Percentiles rank a stretch among this genome's conserved stretches.
Evolutionary conservation across 2,797 vertebrate genomes (phyloP).

Genomic region (Gymnothorax reevesii): DNA sequence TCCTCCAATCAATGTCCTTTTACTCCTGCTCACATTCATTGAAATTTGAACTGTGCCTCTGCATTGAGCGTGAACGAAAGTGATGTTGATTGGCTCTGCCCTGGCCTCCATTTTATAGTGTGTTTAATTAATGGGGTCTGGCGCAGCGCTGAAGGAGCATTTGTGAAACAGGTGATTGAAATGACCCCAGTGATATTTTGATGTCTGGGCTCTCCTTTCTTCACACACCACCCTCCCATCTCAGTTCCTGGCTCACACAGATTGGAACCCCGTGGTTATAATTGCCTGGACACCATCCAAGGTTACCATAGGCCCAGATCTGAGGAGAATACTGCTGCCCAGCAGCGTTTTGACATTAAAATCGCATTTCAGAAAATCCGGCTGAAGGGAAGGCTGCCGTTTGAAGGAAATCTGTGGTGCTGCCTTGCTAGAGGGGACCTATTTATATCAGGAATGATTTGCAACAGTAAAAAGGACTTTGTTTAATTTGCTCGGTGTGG

Average conservation of each 20-base stretch:
- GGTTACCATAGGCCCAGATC: neutral
- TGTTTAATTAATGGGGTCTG: too few species aligned
- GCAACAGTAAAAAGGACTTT: neutral
- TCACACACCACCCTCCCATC: neutral
- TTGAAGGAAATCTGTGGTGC: slow-evolving; percentile 3
- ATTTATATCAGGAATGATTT: neutral
- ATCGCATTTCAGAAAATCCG: neutral
- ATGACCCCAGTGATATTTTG: neutral
- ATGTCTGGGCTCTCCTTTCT: neutral
- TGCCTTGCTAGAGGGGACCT: neutral
- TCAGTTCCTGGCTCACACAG: neutral
- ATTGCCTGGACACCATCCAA: slow-evolving; percentile 14
- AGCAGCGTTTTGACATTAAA: slow-evolving; percentile 9
- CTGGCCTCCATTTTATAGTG: too few species aligned
- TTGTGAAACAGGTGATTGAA: too few species aligned
- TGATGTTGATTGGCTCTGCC: too few species aligned
- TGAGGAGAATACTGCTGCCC: slow-evolving; percentile 9
- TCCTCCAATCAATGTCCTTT: too few species aligned
- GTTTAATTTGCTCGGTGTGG: neutral
- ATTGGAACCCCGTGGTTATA: neutral
- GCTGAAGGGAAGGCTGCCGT: neutral
- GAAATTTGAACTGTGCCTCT: too few species aligned
- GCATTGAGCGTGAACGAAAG: too few species aligned
- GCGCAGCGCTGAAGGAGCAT: too few species aligned
- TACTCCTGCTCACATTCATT: too few species aligned